Percentiles rank a stretch among this genome's conserved stretches.
These are phyloP conservation scores for Alca torda DNA, from an alignment of 2,797 vertebrate species.

Conservation along the genomic window DNA sequence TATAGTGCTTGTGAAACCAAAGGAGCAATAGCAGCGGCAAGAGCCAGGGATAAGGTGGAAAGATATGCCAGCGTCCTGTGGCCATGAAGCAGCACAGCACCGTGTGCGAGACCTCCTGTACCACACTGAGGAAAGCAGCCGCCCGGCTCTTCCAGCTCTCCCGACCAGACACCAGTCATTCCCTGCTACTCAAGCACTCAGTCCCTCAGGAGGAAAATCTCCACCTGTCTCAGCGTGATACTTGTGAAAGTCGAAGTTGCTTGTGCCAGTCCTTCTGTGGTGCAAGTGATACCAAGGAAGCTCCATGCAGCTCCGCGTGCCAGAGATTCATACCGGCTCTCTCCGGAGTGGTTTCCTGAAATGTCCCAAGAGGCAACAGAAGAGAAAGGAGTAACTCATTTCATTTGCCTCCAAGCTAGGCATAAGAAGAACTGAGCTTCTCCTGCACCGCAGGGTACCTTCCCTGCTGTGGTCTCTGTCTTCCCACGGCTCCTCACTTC, in stretches of 20 bases:
- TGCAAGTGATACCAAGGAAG: not conserved
- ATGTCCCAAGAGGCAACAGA: not conserved
- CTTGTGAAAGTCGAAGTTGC: not conserved
- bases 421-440: not conserved
- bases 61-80: fast-evolving
- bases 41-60: not conserved
- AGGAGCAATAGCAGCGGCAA: not conserved
- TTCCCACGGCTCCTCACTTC: not conserved
- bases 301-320: not conserved
- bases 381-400: not conserved
- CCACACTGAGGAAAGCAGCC: not conserved
- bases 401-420: not conserved
- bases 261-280: not conserved
- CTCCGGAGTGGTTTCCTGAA: not conserved
- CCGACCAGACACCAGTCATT: not conserved
- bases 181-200: not conserved
- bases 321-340: fast-evolving
- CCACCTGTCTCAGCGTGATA: not conserved
- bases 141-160: not conserved
- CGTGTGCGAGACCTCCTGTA: fast-evolving
- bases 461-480: not conserved
- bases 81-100: not conserved
- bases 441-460: not conserved
- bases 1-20: slow-evolving; percentile 1
- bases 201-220: not conserved